These are phyloP conservation scores for Pica pica DNA, from an alignment of 2,113 vertebrate species.

Conservation along the genomic window DNA sequence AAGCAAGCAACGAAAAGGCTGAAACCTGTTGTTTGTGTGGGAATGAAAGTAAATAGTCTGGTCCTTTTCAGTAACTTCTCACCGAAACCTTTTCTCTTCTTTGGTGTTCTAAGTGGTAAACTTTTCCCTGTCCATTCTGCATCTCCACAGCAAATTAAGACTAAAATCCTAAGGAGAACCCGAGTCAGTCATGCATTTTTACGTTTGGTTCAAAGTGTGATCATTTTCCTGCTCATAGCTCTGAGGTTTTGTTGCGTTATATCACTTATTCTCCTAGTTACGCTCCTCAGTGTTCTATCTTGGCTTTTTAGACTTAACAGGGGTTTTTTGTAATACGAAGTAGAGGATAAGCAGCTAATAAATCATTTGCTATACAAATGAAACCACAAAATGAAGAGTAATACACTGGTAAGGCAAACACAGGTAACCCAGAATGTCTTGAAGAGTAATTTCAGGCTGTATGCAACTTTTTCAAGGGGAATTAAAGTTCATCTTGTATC, in stretches of 20 bases:
- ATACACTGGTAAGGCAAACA: neutral
- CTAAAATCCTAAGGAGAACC: neutral
- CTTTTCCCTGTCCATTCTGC: accelerated
- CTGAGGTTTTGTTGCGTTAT: neutral
- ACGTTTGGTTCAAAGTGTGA: neutral
- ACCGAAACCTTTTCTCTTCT: neutral
- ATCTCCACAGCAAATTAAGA: neutral
- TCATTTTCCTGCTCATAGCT: neutral
- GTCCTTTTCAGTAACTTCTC: neutral
- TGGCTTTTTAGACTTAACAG: neutral
- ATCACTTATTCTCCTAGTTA: neutral
- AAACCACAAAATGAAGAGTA: neutral
- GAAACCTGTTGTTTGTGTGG: neutral
- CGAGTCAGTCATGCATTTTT: neutral
- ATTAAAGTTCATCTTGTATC: neutral
- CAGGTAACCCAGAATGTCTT: neutral
- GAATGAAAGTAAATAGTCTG: neutral
- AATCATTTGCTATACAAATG: neutral
- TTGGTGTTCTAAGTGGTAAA: neutral
- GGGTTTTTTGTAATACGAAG: neutral
- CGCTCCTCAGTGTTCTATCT: neutral
- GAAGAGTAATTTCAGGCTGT: neutral
- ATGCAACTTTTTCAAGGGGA: neutral
- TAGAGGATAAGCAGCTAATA: neutral
- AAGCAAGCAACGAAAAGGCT: neutral